Evolutionary conservation across 2,888 invertebrate species (phyloP).

Genomic region (Parthenolecanium corni): DNA sequence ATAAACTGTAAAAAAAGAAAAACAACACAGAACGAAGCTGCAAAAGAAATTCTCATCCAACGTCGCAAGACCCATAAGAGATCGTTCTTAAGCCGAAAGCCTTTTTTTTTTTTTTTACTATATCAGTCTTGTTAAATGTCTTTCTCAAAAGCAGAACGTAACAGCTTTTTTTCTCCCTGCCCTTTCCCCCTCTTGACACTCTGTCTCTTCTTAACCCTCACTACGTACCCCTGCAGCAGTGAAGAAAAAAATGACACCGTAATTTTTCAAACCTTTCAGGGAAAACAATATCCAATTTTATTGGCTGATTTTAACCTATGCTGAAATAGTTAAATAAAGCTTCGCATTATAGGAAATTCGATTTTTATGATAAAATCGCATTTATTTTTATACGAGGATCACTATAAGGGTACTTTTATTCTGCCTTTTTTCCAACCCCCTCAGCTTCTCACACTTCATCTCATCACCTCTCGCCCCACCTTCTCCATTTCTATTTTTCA

Average conservation of each 20-base stretch:
- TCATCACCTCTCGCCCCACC: too few species aligned
- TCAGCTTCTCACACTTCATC: too few species aligned
- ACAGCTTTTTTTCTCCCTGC: conserved; percentile 14
- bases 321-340: conserved; percentile 29
- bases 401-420: conserved; percentile 15
- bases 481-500: too few species aligned
- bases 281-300: conserved; percentile 28
- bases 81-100: conserved; percentile 15
- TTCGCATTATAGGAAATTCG: conserved; percentile 17
- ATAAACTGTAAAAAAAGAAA: too few species aligned
- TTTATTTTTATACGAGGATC: conserved; percentile 25
- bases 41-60: too few species aligned
- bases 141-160: conserved; percentile 12
- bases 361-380: conserved; percentile 25
- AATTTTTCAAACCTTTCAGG: conserved; percentile 21
- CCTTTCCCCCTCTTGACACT: not conserved
- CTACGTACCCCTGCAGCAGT: not conserved
- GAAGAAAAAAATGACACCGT: conserved; percentile 18
- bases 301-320: conserved; percentile 24
- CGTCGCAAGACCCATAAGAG: not conserved
- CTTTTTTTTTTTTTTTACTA: conserved; percentile 22
- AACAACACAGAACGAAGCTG: too few species aligned
- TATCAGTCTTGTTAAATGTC: conserved; percentile 25
- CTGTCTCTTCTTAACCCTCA: too few species aligned
- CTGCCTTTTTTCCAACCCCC: not conserved